phyloP scores from a whole-genome alignment of 2,888 invertebrate genomes.

The Tipula lateralis region DNA sequence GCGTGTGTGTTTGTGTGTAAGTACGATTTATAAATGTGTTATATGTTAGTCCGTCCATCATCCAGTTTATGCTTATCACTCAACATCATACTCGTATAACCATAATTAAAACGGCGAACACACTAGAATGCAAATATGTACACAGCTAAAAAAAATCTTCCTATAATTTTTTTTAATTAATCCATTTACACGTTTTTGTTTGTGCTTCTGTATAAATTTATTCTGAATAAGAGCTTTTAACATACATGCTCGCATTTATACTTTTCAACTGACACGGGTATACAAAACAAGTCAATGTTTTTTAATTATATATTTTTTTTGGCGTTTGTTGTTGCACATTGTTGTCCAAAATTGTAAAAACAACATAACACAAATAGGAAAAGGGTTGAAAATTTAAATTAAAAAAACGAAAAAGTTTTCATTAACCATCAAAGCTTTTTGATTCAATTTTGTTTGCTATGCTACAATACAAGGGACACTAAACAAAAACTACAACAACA shows the following conservation, averaged over 20 bases:
- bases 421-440: background rate
- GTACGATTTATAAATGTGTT: background rate
- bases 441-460: background rate
- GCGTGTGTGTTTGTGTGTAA: background rate
- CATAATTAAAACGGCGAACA: background rate
- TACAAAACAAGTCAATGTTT: background rate
- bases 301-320: background rate
- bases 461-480: background rate
- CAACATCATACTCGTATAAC: background rate
- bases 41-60: background rate
- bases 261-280: background rate
- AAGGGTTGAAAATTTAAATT: background rate
- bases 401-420: background rate
- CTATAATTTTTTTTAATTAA: background rate
- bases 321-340: background rate
- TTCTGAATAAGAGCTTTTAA: background rate
- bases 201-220: background rate
- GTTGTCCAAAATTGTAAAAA: background rate
- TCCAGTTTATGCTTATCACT: background rate
- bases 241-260: background rate
- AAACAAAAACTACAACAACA: background rate
- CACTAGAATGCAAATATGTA: background rate
- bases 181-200: slow-evolving; percentile 6
- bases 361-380: background rate
- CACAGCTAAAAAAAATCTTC: background rate